Evolutionary conservation across 2,797 vertebrate genomes (phyloP).

Genomic region (Zonotrichia albicollis): DNA sequence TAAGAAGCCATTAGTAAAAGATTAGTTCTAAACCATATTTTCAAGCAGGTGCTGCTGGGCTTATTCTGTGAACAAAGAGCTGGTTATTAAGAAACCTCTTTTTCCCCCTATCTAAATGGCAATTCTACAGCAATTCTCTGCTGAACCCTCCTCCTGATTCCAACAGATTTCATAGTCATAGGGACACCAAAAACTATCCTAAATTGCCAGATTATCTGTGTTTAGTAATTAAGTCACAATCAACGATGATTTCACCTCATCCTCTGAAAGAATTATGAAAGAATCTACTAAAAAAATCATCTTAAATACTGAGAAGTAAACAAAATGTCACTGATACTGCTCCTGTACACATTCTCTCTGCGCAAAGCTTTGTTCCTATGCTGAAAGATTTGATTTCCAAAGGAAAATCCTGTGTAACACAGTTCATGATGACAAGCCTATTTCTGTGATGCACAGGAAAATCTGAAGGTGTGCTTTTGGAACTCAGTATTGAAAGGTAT

Average conservation of each 20-base stretch:
- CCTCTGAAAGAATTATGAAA: not conserved
- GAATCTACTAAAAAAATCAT: not conserved
- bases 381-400: not conserved
- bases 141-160: not conserved
- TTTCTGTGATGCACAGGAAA: not conserved
- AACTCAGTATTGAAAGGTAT: not conserved
- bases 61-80: not conserved
- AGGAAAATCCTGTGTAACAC: not conserved
- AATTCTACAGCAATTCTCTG: not conserved
- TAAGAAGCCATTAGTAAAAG: not conserved
- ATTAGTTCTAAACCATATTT: not conserved
- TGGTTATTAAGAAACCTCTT: not conserved
- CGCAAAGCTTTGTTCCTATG: not conserved
- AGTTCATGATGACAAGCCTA: not conserved
- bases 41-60: not conserved
- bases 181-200: not conserved
- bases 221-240: not conserved
- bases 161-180: not conserved
- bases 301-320: not conserved
- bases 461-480: not conserved
- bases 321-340: not conserved
- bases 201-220: not conserved
- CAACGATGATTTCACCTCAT: not conserved
- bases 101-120: not conserved
- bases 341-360: not conserved